Base-by-base conservation (phyloP, 2,888 invertebrate species). In the Villa cingulata region DNA sequence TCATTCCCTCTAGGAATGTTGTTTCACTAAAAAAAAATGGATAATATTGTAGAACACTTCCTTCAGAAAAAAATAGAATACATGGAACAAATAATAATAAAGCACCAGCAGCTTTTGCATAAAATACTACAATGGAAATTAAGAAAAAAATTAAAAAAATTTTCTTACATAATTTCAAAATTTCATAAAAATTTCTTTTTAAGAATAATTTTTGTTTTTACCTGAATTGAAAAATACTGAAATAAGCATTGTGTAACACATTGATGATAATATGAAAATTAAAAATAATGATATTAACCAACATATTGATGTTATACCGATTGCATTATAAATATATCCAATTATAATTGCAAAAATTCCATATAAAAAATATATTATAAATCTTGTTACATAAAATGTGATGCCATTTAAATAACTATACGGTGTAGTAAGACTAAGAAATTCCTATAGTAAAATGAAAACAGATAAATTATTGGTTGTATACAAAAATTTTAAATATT, bases 201-300 rank as follows among this genome's bases (percentile, higher is more conserved):
- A 6, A 23, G 7, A 23, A 6, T 23, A 23, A 23, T 23, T 23
- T 23, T 23, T 7, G 7, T 23, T n/a, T n/a, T 55, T 58, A 68
- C 69, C 68, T 51, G 66, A 61, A 44, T 64, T 63, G 53, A 68
- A 68, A 48, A 62, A 63, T 9, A 66, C 62, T 20, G 67, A 65
- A 51, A 70, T 61, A 19, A 69, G 50, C 52, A 65, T 67, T 4
- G 61, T 58, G 36, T 64, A 68, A 9, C 61, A 62, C 61, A 68
- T 65, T 19, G 58, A 54, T 17, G 66, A 57, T 37, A 60, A 45
- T 43, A 62, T 56, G 43, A 62, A 66, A 1, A 66, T 53, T 12
- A 64, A 36, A 48, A 61, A 58, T 10, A 68, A 46, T 2, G 56
- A 14, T 23, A 59, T 52, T 29, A 62, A 55, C 19, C 45, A 51